A percentile compares a stretch with the other conserved stretches of the same genome.
Evolutionary conservation across 2,797 vertebrate genomes (phyloP).

Genomic region (Scarus forsteni): DNA sequence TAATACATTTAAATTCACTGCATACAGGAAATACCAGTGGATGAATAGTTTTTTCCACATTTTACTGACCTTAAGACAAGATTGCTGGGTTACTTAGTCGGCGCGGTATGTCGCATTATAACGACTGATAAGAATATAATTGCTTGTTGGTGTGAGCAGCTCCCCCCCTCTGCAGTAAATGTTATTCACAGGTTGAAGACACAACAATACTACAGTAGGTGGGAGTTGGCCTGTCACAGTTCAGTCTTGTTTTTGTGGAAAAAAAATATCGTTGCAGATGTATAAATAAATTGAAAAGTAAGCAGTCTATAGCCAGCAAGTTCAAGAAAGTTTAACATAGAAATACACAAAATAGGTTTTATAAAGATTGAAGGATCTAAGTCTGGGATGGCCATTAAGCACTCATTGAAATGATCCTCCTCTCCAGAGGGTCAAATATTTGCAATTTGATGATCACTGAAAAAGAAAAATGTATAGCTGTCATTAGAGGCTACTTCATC

Average conservation of each 20-base stretch:
- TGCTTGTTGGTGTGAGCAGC: neutral
- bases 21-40: accelerated
- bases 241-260: constrained; percentile 20
- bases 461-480: no score
- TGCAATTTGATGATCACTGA: no score
- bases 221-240: constrained; percentile 46
- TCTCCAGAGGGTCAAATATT: no score
- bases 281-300: constrained; percentile 3
- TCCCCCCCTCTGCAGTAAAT: constrained; percentile 69
- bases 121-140: accelerated
- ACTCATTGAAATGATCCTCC: no score
- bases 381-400: no score
- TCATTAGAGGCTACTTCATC: no score
- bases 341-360: no score
- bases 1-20: neutral
- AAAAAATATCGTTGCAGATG: constrained; percentile 1
- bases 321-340: neutral
- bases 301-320: neutral
- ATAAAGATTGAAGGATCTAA: no score
- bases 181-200: constrained; percentile 53
- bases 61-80: accelerated
- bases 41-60: accelerated
- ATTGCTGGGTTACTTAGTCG: neutral
- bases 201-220: constrained; percentile 59
- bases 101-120: accelerated